Percentiles rank a stretch among this genome's conserved stretches.
phyloP scores from a whole-genome alignment of 2,113 vertebrate species.

The Colistium nudipinnis region DNA sequence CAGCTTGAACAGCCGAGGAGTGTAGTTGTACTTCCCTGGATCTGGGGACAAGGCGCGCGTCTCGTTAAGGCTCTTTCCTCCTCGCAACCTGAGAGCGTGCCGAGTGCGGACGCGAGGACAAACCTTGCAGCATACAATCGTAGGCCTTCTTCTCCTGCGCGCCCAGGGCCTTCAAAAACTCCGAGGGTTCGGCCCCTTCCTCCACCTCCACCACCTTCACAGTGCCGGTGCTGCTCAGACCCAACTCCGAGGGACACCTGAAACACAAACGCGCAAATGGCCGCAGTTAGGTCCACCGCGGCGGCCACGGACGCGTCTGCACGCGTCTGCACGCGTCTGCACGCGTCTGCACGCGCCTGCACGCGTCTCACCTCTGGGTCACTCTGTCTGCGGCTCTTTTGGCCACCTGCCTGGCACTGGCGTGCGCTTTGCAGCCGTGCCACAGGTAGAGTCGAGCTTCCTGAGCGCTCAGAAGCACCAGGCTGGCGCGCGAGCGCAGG shows the following conservation, averaged over 20 bases:
- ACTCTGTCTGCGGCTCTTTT: constrained; percentile 75
- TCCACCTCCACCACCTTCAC: constrained; percentile 79
- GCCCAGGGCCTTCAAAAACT: constrained; percentile 76
- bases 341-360: neutral
- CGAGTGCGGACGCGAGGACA: neutral
- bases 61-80: neutral
- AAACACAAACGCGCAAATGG: constrained; percentile 10
- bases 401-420: constrained; percentile 71
- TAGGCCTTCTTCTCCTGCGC: constrained; percentile 80
- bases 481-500: constrained; percentile 80
- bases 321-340: too few species aligned
- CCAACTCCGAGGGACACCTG: constrained; percentile 79
- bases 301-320: neutral
- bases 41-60: constrained; percentile 63
- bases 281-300: neutral
- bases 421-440: constrained; percentile 81
- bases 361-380: constrained; percentile 63
- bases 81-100: neutral
- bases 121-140: constrained; percentile 86
- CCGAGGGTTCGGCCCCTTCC: constrained; percentile 79
- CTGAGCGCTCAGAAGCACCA: constrained; percentile 76
- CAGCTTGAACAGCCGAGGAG: constrained; percentile 79
- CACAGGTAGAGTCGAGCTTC: constrained; percentile 76
- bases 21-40: constrained; percentile 85
- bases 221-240: constrained; percentile 68